phyloP scores from a whole-genome alignment of 2,797 vertebrate species.

The Rhabdomys pumilio region DNA sequence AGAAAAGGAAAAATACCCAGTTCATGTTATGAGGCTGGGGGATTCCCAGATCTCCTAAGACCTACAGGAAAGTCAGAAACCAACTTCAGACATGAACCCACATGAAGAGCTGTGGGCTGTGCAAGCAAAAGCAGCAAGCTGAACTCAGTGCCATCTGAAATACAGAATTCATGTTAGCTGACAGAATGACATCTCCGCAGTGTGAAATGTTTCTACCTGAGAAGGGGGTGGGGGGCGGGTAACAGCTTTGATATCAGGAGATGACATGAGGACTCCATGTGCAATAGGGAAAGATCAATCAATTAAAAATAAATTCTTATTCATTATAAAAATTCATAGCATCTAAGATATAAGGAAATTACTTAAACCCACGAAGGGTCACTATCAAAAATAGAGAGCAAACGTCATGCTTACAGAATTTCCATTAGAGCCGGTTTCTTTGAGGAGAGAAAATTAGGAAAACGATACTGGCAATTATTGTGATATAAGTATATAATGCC shows the following conservation, averaged over 20 bases:
- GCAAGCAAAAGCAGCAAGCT: not conserved
- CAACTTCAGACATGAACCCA: not conserved
- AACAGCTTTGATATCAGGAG: not conserved
- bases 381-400: constrained; percentile 25
- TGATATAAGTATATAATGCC: constrained; percentile 54
- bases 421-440: constrained; percentile 45
- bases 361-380: not conserved
- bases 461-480: constrained; percentile 66
- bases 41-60: not conserved
- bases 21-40: not conserved
- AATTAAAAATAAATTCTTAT: constrained; percentile 36
- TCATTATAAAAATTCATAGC: constrained; percentile 31
- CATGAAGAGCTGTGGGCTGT: not conserved
- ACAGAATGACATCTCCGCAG: constrained; percentile 30
- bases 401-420: constrained; percentile 1
- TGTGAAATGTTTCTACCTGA: not conserved
- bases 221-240: not conserved
- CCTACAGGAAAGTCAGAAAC: constrained; percentile 15
- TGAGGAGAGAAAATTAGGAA: constrained; percentile 57
- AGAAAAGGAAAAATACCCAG: not conserved
- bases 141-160: not conserved
- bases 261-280: not conserved
- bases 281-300: not conserved
- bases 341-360: not conserved
- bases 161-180: not conserved